Percentiles rank a stretch among this genome's conserved stretches.
phyloP scores from a whole-genome alignment of 2,113 vertebrate genomes.

The Galbula dea region DNA sequence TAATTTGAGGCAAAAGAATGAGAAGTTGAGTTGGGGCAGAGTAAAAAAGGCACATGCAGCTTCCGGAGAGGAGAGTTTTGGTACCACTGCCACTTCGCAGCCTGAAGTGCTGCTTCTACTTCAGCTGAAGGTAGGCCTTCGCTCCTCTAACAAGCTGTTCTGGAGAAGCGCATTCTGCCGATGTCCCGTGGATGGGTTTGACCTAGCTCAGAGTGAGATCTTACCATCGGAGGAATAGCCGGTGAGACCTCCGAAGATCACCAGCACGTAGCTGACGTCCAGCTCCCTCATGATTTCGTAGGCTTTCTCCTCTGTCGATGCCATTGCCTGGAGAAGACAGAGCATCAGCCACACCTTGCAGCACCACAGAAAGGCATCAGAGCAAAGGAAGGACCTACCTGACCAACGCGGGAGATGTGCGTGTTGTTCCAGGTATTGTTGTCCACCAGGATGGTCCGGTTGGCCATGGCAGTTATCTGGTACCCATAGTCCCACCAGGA shows the following conservation, averaged over 20 bases:
- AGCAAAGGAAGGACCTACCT: conserved; percentile 73
- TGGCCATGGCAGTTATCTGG: conserved; percentile 98
- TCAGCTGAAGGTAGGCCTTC: not conserved
- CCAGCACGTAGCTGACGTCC: conserved; percentile 95
- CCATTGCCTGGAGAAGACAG: conserved; percentile 84
- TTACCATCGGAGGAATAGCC: conserved; percentile 97
- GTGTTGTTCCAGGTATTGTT: conserved; percentile 99
- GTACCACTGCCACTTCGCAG: accelerated
- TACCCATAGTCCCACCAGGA: conserved; percentile 99
- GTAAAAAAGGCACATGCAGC: accelerated
- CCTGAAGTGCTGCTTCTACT: too few species aligned
- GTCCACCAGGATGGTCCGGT: conserved; percentile 96
- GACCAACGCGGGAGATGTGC: conserved; percentile 95
- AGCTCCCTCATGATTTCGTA: conserved; percentile 99
- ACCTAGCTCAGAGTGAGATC: accelerated
- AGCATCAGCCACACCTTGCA: accelerated
- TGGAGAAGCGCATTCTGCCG: not conserved
- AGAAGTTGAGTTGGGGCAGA: not conserved
- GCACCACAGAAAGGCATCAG: accelerated
- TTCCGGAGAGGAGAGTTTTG: not conserved
- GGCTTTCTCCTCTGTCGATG: conserved; percentile 93
- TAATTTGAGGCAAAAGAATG: not conserved
- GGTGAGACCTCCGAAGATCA: conserved; percentile 96
- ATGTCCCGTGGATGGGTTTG: accelerated
- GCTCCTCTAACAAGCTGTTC: not conserved